phyloP scores from a whole-genome alignment of 2,797 vertebrate genomes.

The Podarcis lilfordi region DNA sequence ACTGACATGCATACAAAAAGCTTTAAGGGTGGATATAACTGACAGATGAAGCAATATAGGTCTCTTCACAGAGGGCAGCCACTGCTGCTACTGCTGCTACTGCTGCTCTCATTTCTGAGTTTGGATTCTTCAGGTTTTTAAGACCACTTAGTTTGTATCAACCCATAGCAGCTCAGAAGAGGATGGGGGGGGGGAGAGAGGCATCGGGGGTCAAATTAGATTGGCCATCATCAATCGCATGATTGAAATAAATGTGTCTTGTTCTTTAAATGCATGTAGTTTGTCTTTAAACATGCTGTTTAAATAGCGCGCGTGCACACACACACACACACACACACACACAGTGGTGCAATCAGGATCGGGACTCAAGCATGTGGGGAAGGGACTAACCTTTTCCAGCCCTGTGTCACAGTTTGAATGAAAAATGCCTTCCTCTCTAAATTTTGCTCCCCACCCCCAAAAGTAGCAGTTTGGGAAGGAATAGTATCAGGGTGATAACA shows the following conservation, averaged over 20 bases:
- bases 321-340: background rate
- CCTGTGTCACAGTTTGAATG: background rate
- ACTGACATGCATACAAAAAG: background rate
- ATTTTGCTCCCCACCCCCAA: background rate
- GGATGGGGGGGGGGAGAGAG: no score
- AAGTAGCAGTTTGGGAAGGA: background rate
- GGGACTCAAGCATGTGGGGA: background rate
- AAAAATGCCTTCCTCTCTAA: background rate
- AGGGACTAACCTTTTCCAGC: no score
- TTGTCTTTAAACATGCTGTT: background rate
- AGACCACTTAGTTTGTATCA: background rate
- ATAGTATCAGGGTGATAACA: background rate
- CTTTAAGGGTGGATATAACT: background rate
- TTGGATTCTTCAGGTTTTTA: background rate
- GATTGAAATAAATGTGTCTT: background rate
- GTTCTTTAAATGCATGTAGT: background rate
- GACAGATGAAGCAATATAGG: background rate
- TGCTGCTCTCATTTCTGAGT: background rate
- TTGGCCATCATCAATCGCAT: background rate
- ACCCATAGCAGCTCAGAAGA: conserved; percentile 9
- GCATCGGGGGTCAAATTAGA: background rate
- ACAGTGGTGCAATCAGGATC: background rate
- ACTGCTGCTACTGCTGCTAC: background rate
- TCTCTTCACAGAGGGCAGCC: background rate
- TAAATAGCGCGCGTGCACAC: background rate